These are phyloP conservation scores for Clusia tigrina DNA, from an alignment of 2,888 invertebrate genomes.

Conservation along the genomic window DNA sequence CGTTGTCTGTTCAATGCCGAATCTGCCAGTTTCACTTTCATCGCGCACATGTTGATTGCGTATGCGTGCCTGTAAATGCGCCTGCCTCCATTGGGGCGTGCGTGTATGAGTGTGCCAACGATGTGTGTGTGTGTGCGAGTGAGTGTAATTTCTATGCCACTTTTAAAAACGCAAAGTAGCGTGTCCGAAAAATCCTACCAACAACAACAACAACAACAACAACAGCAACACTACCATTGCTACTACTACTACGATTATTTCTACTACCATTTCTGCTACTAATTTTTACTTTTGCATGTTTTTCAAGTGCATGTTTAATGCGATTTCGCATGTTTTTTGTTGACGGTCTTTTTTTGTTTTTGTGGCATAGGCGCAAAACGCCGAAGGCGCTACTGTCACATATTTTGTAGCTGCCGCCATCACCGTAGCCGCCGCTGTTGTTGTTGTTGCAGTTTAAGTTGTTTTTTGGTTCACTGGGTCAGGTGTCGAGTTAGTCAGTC, in stretches of 20 bases:
- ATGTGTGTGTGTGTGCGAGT: conserved; percentile 18
- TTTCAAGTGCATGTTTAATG: conserved; percentile 39
- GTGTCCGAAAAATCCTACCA: conserved; percentile 18
- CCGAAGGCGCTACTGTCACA: neutral
- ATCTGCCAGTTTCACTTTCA: too few species aligned
- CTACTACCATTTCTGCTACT: conserved; percentile 9
- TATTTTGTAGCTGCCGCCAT: neutral
- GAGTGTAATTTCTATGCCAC: conserved; percentile 4
- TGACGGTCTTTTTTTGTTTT: neutral
- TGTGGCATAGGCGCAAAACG: neutral
- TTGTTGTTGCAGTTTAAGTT: neutral
- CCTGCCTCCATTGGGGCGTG: neutral
- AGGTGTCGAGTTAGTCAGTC: neutral
- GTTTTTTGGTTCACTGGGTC: conserved; percentile 11
- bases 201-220: neutral
- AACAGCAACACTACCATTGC: neutral
- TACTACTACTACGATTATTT: neutral
- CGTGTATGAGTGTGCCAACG: neutral
- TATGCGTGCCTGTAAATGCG: neutral
- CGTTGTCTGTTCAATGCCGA: too few species aligned
- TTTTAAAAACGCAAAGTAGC: conserved; percentile 23
- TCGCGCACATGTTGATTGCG: neutral
- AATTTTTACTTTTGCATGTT: conserved; percentile 11
- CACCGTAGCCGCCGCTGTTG: too few species aligned
- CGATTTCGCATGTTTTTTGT: conserved; percentile 9